phyloP scores from a whole-genome alignment of 2,797 vertebrate genomes.

The Hybognathus amarus region DNA sequence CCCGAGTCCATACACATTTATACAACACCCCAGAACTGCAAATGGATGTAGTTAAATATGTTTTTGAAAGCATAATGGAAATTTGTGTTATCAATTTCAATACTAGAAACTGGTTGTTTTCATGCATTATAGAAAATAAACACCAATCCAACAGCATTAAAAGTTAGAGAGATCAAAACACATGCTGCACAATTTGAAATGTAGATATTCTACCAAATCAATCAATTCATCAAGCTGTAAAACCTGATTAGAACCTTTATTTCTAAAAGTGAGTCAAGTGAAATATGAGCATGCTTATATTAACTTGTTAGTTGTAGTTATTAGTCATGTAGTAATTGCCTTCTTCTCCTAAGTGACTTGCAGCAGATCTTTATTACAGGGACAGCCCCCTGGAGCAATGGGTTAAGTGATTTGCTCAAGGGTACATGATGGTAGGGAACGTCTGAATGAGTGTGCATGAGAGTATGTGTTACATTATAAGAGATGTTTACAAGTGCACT shows the following conservation, averaged over 20 bases:
- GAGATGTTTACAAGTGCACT: not conserved
- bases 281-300: constrained; percentile 9
- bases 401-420: not conserved
- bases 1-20: not conserved
- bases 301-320: constrained; percentile 20
- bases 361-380: constrained; percentile 1
- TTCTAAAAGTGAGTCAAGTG: not conserved
- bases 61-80: not conserved
- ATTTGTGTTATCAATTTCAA: no score
- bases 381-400: not conserved
- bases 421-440: not conserved
- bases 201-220: not conserved
- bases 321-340: constrained; percentile 17
- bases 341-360: constrained; percentile 11
- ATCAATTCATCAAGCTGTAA: not conserved
- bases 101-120: not conserved
- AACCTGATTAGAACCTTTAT: not conserved
- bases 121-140: not conserved
- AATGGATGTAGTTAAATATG: not conserved
- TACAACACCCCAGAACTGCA: not conserved
- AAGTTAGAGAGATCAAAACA: not conserved
- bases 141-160: not conserved
- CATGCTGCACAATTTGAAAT: not conserved
- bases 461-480: not conserved
- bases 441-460: not conserved